Base-by-base conservation (phyloP, 1,140 invertebrate genomes). In the Bacillus rossius region DNA sequence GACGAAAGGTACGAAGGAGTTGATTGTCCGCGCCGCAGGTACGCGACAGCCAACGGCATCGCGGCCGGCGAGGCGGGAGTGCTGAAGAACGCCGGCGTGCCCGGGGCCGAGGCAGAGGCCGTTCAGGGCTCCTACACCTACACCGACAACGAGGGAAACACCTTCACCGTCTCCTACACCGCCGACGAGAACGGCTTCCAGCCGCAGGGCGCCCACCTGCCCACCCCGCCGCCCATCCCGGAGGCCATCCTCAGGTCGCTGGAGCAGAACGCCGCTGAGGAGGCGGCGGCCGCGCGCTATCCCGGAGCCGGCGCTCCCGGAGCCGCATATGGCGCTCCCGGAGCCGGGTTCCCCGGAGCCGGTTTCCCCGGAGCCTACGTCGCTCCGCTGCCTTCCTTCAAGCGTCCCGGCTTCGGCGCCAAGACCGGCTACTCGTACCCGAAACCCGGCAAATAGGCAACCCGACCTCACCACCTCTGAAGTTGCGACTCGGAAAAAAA, bases 71-170 rank as follows among this genome's bases (percentile, higher is more conserved):
- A 88, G 68, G 73, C 77, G 58, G 87, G 79, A 49, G 83, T 76
- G 47, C 72, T 81, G 67, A 89, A 83, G 69, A 84, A 84, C 67
- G 77, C 79, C 2, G 79, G 69, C 25, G 74, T 80, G 45, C 84
- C n/a, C 78, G 86, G 60, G 71, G 77, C 29, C 76, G 75, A 61
- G 80, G 84, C 65, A 80, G 82, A 37, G 80, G 84, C 55, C 77
- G 85, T 17, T 85, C 85, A 84, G 68, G 88, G 89, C 38, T 82
- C 81, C 14, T 89, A 81, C 60, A 86, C 86, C 47, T 93, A 92
- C 70, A 91, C 88, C 0, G 87, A 89, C 13, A 87, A 87, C 1
- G 88, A 92, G 65, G 90, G 90, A 51, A 85, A 84, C 42, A 80
- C 86, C 19, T 88, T 92, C 59, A 76, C 81, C 0, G 16, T 92